Evolutionary conservation across 2,797 vertebrate genomes (phyloP).

Genomic region (Mionectes olivaceus): DNA sequence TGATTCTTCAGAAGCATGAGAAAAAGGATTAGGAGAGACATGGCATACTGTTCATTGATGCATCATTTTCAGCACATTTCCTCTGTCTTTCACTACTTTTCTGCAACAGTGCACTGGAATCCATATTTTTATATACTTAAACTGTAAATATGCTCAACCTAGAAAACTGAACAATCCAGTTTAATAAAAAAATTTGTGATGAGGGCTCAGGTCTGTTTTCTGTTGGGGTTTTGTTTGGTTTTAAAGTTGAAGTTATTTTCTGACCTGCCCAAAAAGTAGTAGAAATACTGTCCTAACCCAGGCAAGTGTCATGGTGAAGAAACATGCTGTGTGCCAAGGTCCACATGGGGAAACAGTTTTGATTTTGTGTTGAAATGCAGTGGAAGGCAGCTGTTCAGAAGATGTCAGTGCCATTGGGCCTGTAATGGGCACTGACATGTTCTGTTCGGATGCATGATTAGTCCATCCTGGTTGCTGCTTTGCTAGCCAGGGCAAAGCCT

Average conservation of each 20-base stretch:
- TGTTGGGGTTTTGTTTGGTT: background rate
- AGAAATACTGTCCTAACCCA: background rate
- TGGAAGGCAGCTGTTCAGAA: background rate
- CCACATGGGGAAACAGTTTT: background rate
- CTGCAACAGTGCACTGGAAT: background rate
- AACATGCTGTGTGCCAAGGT: background rate
- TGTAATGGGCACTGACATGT: background rate
- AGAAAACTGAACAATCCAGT: background rate
- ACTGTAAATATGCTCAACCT: background rate
- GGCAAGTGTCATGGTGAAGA: background rate
- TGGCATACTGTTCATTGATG: background rate
- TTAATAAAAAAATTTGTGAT: background rate
- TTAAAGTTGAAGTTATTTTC: background rate
- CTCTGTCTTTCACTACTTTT: background rate
- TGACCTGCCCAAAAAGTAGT: background rate
- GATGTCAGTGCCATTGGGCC: background rate
- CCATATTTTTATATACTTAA: rapidly evolving
- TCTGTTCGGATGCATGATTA: background rate
- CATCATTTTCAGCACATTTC: background rate
- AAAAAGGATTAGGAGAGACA: background rate
- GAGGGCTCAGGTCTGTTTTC: background rate
- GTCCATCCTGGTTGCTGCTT: background rate
- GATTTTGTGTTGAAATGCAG: background rate
- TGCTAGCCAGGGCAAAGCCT: background rate
- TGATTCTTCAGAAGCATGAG: background rate